A percentile compares a stretch with the other conserved stretches of the same genome.
phyloP scores from a whole-genome alignment of 2,113 vertebrate genomes.

The Tonatia bakeri region DNA sequence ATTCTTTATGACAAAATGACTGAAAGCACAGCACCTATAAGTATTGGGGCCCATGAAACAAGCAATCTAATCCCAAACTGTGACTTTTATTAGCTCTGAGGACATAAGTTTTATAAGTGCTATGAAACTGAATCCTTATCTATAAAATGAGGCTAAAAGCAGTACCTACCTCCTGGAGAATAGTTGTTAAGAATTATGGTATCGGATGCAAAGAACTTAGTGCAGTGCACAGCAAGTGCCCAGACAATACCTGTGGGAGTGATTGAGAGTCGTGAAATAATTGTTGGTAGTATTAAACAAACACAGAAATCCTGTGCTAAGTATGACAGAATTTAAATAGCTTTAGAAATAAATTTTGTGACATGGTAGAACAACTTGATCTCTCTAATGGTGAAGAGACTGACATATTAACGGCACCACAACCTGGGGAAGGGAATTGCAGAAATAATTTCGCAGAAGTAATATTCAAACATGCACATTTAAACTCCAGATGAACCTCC shows the following conservation, averaged over 20 bases:
- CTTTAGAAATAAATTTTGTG: slow-evolving; percentile 21
- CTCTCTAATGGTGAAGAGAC: neutral
- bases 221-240: neutral
- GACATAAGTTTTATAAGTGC: neutral
- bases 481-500: neutral
- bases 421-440: neutral
- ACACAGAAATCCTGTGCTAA: neutral
- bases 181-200: neutral
- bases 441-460: neutral
- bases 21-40: neutral
- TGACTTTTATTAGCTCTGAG: neutral
- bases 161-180: neutral
- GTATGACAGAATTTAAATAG: slow-evolving; percentile 7
- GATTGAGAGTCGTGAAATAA: neutral
- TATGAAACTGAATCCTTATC: neutral
- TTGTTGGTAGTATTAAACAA: neutral
- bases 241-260: neutral
- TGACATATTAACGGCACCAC: fast-evolving
- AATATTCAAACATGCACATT: neutral
- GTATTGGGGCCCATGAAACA: neutral
- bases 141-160: neutral
- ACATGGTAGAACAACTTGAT: neutral
- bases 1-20: neutral
- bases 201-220: neutral
- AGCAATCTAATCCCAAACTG: neutral